A percentile compares a stretch with the other conserved stretches of the same genome.
These are phyloP conservation scores for western clawed frog (Xenopus tropicalis) DNA, from an alignment of 2,113 vertebrate genomes.

Conservation along the genomic window UCB_Xtro_10.0 CM004446.2:31407501-31408000, in stretches of 20 bases:
- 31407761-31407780: slow-evolving; percentile 83
- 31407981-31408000: no score
- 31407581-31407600: no score
- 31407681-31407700: slow-evolving; percentile 92
- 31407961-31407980: no score
- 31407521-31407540: no score
- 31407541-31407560: no score
- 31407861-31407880: slow-evolving; percentile 55
- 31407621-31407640: background rate
- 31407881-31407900: slow-evolving; percentile 44
- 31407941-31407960: no score
- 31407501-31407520: no score
- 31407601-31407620: no score
- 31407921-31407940: no score
- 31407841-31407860: slow-evolving; percentile 69
- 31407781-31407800: slow-evolving; percentile 78
- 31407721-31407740: slow-evolving; percentile 68
- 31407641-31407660: slow-evolving; percentile 67
- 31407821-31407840: slow-evolving; percentile 74
- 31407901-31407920: no score
- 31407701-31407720: slow-evolving; percentile 65
- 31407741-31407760: slow-evolving; percentile 75
- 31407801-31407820: slow-evolving; percentile 82
- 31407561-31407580: no score
- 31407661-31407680: slow-evolving; percentile 75